phyloP scores from a whole-genome alignment of 2,797 vertebrate genomes.

The Onychomys torridus region DNA sequence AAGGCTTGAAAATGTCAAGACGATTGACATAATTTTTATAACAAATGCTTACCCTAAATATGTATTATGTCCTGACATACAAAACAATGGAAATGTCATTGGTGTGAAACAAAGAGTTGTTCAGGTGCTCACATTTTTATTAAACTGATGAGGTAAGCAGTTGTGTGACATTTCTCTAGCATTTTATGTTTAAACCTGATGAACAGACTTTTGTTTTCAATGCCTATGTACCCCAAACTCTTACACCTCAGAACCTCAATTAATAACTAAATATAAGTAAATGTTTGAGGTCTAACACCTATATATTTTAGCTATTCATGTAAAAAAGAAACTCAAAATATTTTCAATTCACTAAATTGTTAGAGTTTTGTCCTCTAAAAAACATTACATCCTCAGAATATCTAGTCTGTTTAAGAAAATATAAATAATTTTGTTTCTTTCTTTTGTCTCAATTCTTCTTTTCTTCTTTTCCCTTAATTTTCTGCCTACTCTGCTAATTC shows the following conservation, averaged over 20 bases:
- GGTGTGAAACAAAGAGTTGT: neutral
- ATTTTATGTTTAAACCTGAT: neutral
- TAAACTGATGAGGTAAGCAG: neutral
- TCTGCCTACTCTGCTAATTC: neutral
- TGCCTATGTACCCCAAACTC: neutral
- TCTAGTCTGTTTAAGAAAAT: slow-evolving; percentile 29
- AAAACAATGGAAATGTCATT: neutral
- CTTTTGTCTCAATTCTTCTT: neutral
- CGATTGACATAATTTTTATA: neutral
- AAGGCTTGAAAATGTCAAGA: slow-evolving; percentile 29
- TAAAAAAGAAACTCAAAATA: neutral
- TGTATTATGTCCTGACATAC: neutral
- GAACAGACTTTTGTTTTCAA: neutral
- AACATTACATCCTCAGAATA: neutral
- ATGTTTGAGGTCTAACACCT: neutral
- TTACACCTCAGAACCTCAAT: neutral
- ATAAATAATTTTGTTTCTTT: neutral
- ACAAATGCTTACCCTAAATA: neutral
- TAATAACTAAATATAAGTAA: slow-evolving; percentile 14
- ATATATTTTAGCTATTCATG: neutral
- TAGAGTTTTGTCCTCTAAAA: neutral
- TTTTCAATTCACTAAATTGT: neutral
- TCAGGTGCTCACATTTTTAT: neutral
- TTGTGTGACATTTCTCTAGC: neutral
- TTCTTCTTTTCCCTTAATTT: neutral